Evolutionary conservation across 1,140 invertebrate genomes (phyloP).

Genomic region (Mya arenaria): DNA sequence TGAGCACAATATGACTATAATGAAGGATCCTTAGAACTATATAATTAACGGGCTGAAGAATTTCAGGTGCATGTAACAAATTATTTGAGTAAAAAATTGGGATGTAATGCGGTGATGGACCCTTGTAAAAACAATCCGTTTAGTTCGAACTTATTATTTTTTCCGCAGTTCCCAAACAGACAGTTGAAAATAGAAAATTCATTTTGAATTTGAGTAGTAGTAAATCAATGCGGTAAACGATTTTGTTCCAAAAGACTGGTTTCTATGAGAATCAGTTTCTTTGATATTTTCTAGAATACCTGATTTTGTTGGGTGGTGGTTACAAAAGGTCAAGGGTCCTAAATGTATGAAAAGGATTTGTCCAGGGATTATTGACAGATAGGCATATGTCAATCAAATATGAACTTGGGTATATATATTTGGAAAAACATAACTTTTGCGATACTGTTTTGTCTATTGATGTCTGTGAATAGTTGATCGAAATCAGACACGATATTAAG

Average conservation of each 20-base stretch:
- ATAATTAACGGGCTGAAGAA: constrained; percentile 9
- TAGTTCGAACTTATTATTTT: constrained; percentile 1
- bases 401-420: not conserved
- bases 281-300: not conserved
- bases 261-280: not conserved
- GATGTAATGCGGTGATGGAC: not conserved
- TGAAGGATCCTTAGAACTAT: not conserved
- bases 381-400: constrained; percentile 8
- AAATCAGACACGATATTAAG: not conserved
- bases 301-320: not conserved
- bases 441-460: constrained; percentile 29
- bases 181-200: not conserved
- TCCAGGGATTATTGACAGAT: constrained; percentile 7
- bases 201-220: constrained; percentile 17
- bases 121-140: not conserved
- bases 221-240: constrained; percentile 9
- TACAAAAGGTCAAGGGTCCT: constrained; percentile 3
- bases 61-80: constrained; percentile 3
- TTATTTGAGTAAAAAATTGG: constrained; percentile 12
- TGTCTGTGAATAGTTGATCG: not conserved
- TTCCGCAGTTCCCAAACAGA: not conserved
- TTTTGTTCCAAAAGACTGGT: constrained; percentile 6
- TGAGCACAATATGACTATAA: not conserved
- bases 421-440: constrained; percentile 6
- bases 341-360: constrained; percentile 7